A percentile compares a stretch with the other conserved stretches of the same genome.
Conservation (phyloP, 2,113 vertebrate genomes). For the Leptobrachium ailaonicum region DNA sequence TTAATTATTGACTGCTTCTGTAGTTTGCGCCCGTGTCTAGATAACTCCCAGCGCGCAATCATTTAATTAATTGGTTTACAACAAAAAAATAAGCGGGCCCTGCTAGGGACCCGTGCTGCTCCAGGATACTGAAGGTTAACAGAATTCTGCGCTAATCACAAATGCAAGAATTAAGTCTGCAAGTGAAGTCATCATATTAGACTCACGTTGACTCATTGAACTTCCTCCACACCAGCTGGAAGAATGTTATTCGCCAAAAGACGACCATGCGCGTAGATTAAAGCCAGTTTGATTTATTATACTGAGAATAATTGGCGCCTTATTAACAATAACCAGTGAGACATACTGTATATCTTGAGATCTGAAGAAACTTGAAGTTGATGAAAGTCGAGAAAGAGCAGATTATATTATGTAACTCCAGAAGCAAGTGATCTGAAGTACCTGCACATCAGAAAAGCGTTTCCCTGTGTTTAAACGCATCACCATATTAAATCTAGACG, state of each 20-base stretch:
- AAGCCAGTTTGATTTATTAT: constrained; percentile 6
- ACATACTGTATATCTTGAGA: neutral
- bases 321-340: neutral
- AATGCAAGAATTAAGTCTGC: neutral
- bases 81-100: neutral
- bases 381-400: neutral
- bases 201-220: constrained; percentile 11
- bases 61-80: too few species aligned
- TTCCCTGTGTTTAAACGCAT: too few species aligned
- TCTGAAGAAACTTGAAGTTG: neutral
- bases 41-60: too few species aligned
- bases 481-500: too few species aligned
- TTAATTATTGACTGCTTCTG: too few species aligned
- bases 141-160: neutral
- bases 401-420: neutral
- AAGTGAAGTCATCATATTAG: constrained; percentile 10
- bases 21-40: too few species aligned
- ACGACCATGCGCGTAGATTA: neutral
- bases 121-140: neutral
- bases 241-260: constrained; percentile 1
- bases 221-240: neutral
- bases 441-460: too few species aligned
- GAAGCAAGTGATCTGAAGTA: neutral
- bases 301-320: neutral
- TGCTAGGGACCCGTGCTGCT: neutral